These are phyloP conservation scores for Phalloptychus januarius DNA, from an alignment of 2,797 vertebrate species.

Conservation along the genomic window DNA sequence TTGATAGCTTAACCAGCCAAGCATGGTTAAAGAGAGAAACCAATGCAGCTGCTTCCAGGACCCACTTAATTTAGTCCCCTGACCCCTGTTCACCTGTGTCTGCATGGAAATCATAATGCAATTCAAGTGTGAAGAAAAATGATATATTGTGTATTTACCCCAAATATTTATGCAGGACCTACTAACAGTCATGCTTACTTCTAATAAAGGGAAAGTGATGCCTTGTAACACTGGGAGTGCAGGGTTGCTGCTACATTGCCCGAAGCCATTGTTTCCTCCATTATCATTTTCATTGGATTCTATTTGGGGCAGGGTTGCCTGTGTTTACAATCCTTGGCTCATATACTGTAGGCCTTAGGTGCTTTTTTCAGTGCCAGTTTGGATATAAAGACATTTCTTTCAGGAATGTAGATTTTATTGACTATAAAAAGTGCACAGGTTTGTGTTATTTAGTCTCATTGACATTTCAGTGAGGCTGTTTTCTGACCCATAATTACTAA, in stretches of 20 bases:
- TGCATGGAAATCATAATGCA: slow-evolving; percentile 97
- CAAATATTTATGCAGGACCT: slow-evolving; percentile 94
- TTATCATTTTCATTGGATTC: slow-evolving; percentile 85
- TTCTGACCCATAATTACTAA: slow-evolving; percentile 38
- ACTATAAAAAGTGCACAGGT: slow-evolving; percentile 59
- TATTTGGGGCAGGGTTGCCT: slow-evolving; percentile 62
- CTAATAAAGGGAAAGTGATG: slow-evolving; percentile 83
- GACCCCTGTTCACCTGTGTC: slow-evolving; percentile 97
- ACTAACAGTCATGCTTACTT: slow-evolving; percentile 88
- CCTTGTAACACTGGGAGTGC: slow-evolving; percentile 78
- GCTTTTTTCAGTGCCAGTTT: slow-evolving; percentile 56
- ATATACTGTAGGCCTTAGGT: slow-evolving; percentile 63
- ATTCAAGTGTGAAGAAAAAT: slow-evolving; percentile 98
- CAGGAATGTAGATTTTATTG: slow-evolving; percentile 58
- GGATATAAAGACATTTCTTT: slow-evolving; percentile 60
- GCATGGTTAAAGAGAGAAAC: slow-evolving; percentile 97
- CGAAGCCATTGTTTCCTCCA: slow-evolving; percentile 77
- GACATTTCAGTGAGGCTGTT: slow-evolving; percentile 33
- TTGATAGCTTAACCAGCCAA: slow-evolving; percentile 99
- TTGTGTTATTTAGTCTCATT: slow-evolving; percentile 34
- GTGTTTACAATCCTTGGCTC: slow-evolving; percentile 74
- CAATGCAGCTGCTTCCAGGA: slow-evolving; percentile 96
- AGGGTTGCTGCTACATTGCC: slow-evolving; percentile 74
- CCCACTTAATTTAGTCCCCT: slow-evolving; percentile 96
- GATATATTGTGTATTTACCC: slow-evolving; percentile 98